phyloP scores from a whole-genome alignment of 2,113 vertebrate genomes.

The Sakesphorus luctuosus region DNA sequence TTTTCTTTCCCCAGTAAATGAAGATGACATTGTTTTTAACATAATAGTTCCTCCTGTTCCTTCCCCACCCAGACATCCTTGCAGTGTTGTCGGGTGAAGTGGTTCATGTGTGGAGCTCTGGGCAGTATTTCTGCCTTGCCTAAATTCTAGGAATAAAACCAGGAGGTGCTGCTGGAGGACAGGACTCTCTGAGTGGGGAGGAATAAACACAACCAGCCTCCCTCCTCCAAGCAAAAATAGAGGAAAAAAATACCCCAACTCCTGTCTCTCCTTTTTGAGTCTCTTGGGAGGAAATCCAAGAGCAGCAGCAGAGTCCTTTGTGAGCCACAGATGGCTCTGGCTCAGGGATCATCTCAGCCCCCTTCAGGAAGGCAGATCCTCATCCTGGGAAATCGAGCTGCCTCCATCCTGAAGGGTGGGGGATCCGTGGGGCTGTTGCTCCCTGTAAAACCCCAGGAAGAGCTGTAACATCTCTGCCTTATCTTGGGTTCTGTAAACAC shows the following conservation, averaged over 20 bases:
- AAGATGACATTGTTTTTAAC: background rate
- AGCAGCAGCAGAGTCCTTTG: background rate
- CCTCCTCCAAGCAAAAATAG: too few species aligned
- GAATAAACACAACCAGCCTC: background rate
- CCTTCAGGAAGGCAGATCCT: background rate
- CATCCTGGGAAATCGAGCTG: background rate
- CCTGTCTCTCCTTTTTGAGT: background rate
- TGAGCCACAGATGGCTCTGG: background rate
- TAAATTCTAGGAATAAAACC: background rate
- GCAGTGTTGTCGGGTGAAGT: background rate
- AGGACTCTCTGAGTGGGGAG: background rate
- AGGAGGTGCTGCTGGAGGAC: background rate
- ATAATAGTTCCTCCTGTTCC: background rate
- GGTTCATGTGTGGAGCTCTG: background rate
- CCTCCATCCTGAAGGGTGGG: background rate
- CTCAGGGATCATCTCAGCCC: background rate
- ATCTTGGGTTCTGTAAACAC: background rate
- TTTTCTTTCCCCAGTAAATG: background rate
- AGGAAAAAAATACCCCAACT: background rate
- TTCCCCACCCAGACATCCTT: background rate
- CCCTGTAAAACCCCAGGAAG: background rate
- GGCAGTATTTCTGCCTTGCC: background rate
- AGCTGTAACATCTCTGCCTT: background rate
- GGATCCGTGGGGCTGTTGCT: background rate
- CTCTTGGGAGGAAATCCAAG: background rate